Evolutionary conservation across 2,113 vertebrate species (phyloP).

Genomic region (Nothocercus julius): DNA sequence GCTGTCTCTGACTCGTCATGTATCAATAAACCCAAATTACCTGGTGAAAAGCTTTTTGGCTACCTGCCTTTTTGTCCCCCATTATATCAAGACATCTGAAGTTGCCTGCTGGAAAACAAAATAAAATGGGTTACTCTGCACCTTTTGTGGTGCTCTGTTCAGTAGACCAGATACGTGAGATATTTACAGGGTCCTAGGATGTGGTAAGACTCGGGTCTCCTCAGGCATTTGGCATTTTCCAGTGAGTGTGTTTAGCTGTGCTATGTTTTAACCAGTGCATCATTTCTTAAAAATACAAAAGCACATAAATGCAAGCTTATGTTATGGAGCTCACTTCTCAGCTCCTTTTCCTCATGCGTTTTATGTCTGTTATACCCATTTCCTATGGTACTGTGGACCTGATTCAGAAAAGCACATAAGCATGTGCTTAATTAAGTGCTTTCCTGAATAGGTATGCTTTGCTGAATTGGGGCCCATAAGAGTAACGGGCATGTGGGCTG

Average conservation of each 20-base stretch:
- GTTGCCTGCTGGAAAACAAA: background rate
- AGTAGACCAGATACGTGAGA: background rate
- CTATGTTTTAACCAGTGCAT: background rate
- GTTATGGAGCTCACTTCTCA: background rate
- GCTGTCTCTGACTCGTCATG: background rate
- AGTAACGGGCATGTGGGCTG: constrained; percentile 36
- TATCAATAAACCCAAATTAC: background rate
- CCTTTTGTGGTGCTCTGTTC: background rate
- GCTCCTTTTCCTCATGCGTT: background rate
- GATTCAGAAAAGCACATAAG: constrained; percentile 54
- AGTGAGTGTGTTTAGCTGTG: background rate
- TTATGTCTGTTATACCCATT: constrained; percentile 57
- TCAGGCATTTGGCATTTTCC: fast-evolving
- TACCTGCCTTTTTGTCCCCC: background rate
- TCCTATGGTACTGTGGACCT: constrained; percentile 38
- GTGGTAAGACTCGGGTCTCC: background rate
- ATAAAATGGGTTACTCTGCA: background rate
- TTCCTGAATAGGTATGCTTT: constrained; percentile 45
- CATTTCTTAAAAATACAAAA: background rate
- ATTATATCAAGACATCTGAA: background rate
- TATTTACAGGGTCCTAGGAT: background rate
- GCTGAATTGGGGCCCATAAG: constrained; percentile 5
- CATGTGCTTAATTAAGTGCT: constrained; percentile 60
- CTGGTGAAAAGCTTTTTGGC: background rate
- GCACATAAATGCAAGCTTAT: constrained; percentile 1